Base-by-base conservation (phyloP, 2,113 vertebrate species). In the Pampusana beccarii region DNA sequence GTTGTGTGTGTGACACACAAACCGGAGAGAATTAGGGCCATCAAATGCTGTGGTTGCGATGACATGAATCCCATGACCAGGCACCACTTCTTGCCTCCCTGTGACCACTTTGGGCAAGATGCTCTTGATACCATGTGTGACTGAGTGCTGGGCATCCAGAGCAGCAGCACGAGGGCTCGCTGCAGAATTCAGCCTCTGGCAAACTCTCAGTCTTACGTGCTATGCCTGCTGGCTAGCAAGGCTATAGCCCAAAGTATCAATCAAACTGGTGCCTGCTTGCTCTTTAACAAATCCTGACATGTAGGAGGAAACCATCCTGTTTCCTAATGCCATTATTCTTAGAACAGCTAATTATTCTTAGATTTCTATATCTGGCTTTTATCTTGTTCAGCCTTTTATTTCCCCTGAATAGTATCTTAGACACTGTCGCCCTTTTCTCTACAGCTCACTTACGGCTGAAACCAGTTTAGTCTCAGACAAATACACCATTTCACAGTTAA, bases 81-180 rank as follows among this genome's bases (percentile, higher is more conserved):
- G 25, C 44, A 81, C 31, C 31, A 61, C 69, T 19, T 57, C 21
- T 61, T 46, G 23, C 16, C 28, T 53, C 44, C 28, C 57, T 11
- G 0, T 6, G 24, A 51, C 42, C 38, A 7, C 33, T 54, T 31
- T 21, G n/a, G 42, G 51, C 33, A 78, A 36, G 58, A 13, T 16
- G 38, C 31, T 73, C 31, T 65, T 9, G 10, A 14, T 20, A 13
- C 18, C 0, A 0, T 19, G 13, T 0, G 1, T 4, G 38, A n/a
- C 44, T 1, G 9, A 23, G 20, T 19, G n/a, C 19, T 54, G 38
- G 18, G 40, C 38, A 60, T 11, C n/a, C 38, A 26, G 51, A 21
- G 13, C 51, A 69, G 24, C 33, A 20, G 56, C 5, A 0, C 21
- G 28, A 64, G 31, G 25, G n/a, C 36, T 60, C 50, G 7, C 29